A percentile compares a stretch with the other conserved stretches of the same genome.
Conservation (phyloP, 2,888 invertebrate species). For the Patella pellucida region DNA sequence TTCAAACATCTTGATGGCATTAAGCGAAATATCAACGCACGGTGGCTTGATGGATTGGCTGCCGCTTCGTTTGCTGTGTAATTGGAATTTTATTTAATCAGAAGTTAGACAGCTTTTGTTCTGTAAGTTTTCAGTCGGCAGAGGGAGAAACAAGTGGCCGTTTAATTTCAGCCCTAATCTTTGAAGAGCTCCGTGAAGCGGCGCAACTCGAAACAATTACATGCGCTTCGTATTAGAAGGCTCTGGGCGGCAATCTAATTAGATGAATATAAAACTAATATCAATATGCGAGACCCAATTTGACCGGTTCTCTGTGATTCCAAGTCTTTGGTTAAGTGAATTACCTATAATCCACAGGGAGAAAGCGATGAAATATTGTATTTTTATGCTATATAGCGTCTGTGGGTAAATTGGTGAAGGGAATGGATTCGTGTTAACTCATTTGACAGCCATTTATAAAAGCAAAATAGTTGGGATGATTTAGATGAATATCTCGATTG, state of each 20-base stretch:
- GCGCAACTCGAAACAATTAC: slow-evolving; percentile 36
- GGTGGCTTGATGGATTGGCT: slow-evolving; percentile 59
- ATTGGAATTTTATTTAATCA: slow-evolving; percentile 65
- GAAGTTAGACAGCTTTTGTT: slow-evolving; percentile 43
- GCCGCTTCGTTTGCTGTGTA: slow-evolving; percentile 52
- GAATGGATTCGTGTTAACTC: slow-evolving; percentile 9
- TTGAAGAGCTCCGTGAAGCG: slow-evolving; percentile 31
- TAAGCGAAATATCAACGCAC: slow-evolving; percentile 37
- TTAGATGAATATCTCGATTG: slow-evolving; percentile 10
- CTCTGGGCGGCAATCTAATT: slow-evolving; percentile 32
- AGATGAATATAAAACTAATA: slow-evolving; percentile 30
- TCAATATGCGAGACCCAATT: slow-evolving; percentile 10
- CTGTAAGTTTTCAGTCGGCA: slow-evolving; percentile 36
- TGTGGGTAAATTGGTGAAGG: neutral
- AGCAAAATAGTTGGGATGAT: slow-evolving; percentile 9
- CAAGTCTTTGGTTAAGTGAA: slow-evolving; percentile 3
- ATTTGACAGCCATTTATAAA: slow-evolving; percentile 9
- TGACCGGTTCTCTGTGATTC: slow-evolving; percentile 1
- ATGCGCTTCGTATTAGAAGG: slow-evolving; percentile 35
- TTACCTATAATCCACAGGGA: slow-evolving; percentile 11
- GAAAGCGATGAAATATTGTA: slow-evolving; percentile 9
- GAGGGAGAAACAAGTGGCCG: slow-evolving; percentile 34
- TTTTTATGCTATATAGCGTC: slow-evolving; percentile 7
- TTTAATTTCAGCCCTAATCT: slow-evolving; percentile 39
- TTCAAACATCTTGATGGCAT: slow-evolving; percentile 42